These are phyloP conservation scores for Danaus chrysippus DNA, from an alignment of 2,888 invertebrate genomes.

Conservation along the genomic window DNA sequence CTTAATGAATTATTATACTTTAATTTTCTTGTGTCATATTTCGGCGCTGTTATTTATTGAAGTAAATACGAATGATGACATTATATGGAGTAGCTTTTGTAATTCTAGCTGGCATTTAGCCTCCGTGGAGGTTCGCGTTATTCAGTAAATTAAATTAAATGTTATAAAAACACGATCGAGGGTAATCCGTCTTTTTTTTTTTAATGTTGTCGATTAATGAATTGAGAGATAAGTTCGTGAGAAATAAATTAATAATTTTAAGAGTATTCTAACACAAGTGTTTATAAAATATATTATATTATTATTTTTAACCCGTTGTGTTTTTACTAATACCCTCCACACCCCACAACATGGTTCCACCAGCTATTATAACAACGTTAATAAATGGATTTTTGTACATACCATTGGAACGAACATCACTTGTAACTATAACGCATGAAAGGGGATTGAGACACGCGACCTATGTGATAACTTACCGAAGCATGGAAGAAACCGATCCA, in stretches of 20 bases:
- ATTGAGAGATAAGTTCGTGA: conserved; percentile 76
- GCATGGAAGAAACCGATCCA: conserved; percentile 37
- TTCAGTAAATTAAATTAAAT: conserved; percentile 29
- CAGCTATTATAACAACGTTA: conserved; percentile 56
- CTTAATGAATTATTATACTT: conserved; percentile 70
- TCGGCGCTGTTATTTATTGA: conserved; percentile 73
- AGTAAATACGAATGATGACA: conserved; percentile 25
- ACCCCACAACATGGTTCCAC: conserved; percentile 63
- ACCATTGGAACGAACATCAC: background rate
- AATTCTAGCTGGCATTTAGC: conserved; percentile 36
- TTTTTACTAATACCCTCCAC: conserved; percentile 68
- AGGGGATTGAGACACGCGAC: conserved; percentile 17
- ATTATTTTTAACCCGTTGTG: conserved; percentile 75
- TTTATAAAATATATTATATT: conserved; percentile 79
- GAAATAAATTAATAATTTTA: conserved; percentile 77
- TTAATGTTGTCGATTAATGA: conserved; percentile 70
- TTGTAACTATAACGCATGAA: background rate
- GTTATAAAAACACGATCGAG: conserved; percentile 51
- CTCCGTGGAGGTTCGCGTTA: conserved; percentile 18
- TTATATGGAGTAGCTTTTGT: conserved; percentile 17
- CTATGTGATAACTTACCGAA: conserved; percentile 22
- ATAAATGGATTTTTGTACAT: conserved; percentile 7
- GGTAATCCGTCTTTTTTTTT: conserved; percentile 61
- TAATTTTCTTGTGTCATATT: conserved; percentile 70
- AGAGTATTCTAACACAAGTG: conserved; percentile 79